phyloP scores from a whole-genome alignment of 2,797 vertebrate species.

The Mormyrops boulengeri region DNA sequence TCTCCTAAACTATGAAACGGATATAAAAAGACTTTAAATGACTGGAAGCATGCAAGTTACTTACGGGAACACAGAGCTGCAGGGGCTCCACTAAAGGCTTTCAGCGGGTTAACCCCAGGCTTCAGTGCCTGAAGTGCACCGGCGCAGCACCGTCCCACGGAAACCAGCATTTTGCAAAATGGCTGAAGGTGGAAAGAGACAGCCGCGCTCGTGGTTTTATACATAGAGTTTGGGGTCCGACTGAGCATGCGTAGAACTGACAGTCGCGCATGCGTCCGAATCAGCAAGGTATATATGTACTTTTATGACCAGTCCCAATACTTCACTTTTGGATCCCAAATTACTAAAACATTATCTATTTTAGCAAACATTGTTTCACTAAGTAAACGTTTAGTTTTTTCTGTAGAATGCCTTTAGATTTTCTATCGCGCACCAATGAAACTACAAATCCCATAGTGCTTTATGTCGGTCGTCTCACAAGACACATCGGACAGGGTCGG shows the following conservation, averaged over 20 bases:
- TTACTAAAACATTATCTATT: background rate
- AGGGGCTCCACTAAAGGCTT: conserved; percentile 60
- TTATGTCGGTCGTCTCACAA: background rate
- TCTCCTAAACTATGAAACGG: background rate
- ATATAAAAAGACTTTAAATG: background rate
- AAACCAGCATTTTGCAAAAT: conserved; percentile 68
- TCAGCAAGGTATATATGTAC: too few relatives aligned
- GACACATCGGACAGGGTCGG: background rate
- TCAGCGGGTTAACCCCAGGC: conserved; percentile 61
- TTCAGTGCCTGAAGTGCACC: conserved; percentile 63
- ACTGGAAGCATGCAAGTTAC: conserved; percentile 14
- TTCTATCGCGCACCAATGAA: background rate
- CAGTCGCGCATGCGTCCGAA: background rate
- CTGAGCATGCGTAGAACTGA: conserved; percentile 51
- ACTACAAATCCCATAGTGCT: background rate
- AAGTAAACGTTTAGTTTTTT: background rate
- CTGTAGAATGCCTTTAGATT: background rate
- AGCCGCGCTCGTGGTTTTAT: conserved; percentile 44
- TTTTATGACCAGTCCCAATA: background rate
- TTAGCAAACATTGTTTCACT: background rate
- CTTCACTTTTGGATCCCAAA: background rate
- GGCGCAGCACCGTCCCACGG: conserved; percentile 67
- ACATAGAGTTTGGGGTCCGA: background rate
- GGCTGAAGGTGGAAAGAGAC: conserved; percentile 73
- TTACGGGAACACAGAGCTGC: conserved; percentile 63